Base-by-base conservation (phyloP, 2,113 vertebrate species). In the Sitta europaea region DNA sequence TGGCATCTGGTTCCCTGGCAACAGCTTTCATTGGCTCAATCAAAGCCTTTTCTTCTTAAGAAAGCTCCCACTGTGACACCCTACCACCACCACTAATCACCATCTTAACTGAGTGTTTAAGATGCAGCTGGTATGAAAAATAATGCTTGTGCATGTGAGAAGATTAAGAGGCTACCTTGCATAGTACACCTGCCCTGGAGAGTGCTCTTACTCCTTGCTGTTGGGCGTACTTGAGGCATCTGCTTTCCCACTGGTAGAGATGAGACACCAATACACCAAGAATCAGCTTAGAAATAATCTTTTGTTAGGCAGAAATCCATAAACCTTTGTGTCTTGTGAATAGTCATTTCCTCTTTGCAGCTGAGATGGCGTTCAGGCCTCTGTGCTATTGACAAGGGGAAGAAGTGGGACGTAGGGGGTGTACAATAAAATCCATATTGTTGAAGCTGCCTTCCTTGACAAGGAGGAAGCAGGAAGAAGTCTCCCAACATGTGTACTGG, bases 1-100 rank as follows among this genome's bases (percentile, higher is more conserved):
- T 97, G 97, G 98, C 98, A 98, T 98, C 98, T 98, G 98, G 98
- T 98, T 98, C 98, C 98, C 97, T 98, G 98, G 98, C 98, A 98
- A 98, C 98, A 97, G 98, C 98, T 98, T 98, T 98, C 98, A 98
- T 97, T 96, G 98, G 98, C 97, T 98, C 98, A 97, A 95, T 98
- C 98, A 98, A 98, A 98, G 98, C 95, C 97, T 96, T 98, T 98
- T 98, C 98, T 98, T 98, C 97, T 97, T 98, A 96, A 97, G 97
- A 98, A 98, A 97, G 96, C 97, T 98, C 98, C 97, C 95, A 97
- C 98, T 94, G 98, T 92, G 98, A 96, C 96, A 96, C 98, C 96
- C 97, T 96, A 96, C 97, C 97, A 97, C 97, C 97, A 96, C 97
- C 97, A 90, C 98, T 98, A 98, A 98, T 98, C 98, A 98, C 98